These are phyloP conservation scores for Bradypodion pumilum DNA, from an alignment of 2,797 vertebrate genomes.

Conservation along the genomic window DNA sequence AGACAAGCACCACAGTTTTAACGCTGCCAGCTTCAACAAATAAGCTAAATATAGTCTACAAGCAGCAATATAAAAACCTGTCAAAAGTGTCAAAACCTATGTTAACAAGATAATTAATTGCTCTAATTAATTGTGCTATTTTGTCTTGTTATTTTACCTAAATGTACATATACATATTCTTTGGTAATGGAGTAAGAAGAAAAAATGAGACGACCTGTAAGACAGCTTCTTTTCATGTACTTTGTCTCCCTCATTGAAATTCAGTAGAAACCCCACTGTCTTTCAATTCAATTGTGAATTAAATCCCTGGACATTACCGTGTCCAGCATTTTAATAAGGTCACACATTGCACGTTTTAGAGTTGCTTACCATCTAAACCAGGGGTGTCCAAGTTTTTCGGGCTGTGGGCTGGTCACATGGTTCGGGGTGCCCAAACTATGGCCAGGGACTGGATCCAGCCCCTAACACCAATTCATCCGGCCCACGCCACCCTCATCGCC, in stretches of 20 bases:
- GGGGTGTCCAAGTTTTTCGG: too few species aligned
- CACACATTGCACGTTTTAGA: slow-evolving; percentile 49
- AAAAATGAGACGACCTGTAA: slow-evolving; percentile 4
- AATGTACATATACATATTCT: slow-evolving; percentile 12
- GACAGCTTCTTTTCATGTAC: slow-evolving; percentile 13
- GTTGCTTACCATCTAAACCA: slow-evolving; percentile 51
- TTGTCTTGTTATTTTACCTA: background rate
- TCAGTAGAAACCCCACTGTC: slow-evolving; percentile 55
- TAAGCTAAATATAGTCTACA: background rate
- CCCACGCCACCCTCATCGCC: too few species aligned
- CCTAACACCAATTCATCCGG: too few species aligned
- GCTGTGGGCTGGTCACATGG: too few species aligned
- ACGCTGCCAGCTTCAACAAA: background rate
- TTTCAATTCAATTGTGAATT: slow-evolving; percentile 57
- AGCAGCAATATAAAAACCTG: background rate
- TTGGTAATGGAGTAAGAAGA: background rate
- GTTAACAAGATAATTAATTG: background rate
- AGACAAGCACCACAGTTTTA: background rate
- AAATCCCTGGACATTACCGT: slow-evolving; percentile 54
- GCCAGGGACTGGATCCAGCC: too few species aligned
- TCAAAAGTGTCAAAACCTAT: background rate
- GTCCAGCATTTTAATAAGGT: slow-evolving; percentile 68
- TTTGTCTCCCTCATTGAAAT: slow-evolving; percentile 63
- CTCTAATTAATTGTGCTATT: slow-evolving; percentile 33
- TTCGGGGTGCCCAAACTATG: too few species aligned